Base-by-base conservation (phyloP, 2,888 invertebrate genomes). In the Xanthorhoe designata region DNA sequence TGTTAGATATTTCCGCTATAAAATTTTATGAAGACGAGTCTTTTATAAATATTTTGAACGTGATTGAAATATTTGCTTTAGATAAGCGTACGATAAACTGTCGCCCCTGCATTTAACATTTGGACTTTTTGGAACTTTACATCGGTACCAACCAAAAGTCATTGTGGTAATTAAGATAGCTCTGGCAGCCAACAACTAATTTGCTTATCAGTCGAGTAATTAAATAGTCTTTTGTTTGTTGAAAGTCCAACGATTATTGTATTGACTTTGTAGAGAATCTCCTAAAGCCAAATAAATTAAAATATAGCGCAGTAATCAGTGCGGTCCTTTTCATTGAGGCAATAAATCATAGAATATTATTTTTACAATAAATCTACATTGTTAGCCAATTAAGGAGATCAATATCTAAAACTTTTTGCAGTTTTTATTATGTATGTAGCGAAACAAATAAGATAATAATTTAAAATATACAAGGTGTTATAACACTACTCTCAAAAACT, bases 121-220 rank as follows among this genome's bases (percentile, higher is more conserved):
- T 59, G 66, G 64, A 66, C 68, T 64, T 63, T 68, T 69, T 65
- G 45, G 35, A 64, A 57, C 50, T 66, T 61, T 58, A 56, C 54
- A 8, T 61, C n/a, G n/a, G n/a, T n/a, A n/a, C n/a, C n/a, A n/a
- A 72, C 61, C 61, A 62, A 72, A 69, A 62, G 72, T 72, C 69
- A 62, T 63, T 57, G 61, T 18, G 59, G 72, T 61, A 70, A 74
- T 74, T 69, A 72, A 74, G 74, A 74, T 74, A 74, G 66, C 61
- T 63, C 54, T 56, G 64, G 52, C 63, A 64, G 56, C 9, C 65
- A 53, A 56, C 65, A 61, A 42, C 53, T 45, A 55, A 63, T 62
- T 58, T 52, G 42, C 56, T 66, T 72, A 74, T 74, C 72, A 45
- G 58, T 59, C 18, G 35, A 32, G 59, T 74, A 68, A 68, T 64